Percentiles rank a stretch among this genome's conserved stretches.
phyloP scores from a whole-genome alignment of 2,888 invertebrate species.

The Anthophora plumipes region DNA sequence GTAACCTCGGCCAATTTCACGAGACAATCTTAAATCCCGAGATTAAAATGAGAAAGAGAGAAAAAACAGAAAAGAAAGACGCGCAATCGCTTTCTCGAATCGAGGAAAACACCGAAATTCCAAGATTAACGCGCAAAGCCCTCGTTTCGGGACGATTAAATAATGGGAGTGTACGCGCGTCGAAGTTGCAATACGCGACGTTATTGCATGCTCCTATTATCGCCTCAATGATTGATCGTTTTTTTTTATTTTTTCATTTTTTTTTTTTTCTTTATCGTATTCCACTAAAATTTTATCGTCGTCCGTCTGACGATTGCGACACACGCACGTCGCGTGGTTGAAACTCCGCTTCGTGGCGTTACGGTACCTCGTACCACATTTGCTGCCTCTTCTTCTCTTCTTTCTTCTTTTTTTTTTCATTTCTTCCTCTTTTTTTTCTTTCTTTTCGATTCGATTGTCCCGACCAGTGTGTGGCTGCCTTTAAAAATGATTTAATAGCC shows the following conservation, averaged over 20 bases:
- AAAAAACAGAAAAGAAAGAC: too few species aligned
- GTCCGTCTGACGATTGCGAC: conserved; percentile 4
- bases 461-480: conserved; percentile 20
- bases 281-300: conserved; percentile 23
- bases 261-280: background rate
- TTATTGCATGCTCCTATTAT: background rate
- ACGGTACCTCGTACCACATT: conserved; percentile 73
- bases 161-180: conserved; percentile 15
- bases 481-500: conserved; percentile 64
- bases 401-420: background rate
- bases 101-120: too few species aligned
- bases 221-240: conserved; percentile 19
- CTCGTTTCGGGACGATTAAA: background rate
- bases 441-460: conserved; percentile 46
- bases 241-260: background rate
- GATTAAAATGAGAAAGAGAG: too few species aligned
- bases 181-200: conserved; percentile 11
- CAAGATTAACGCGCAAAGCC: background rate
- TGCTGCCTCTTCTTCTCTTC: conserved; percentile 30
- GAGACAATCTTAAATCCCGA: too few species aligned
- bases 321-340: conserved; percentile 29
- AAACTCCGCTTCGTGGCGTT: conserved; percentile 53
- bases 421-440: conserved; percentile 21
- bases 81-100: background rate
- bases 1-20: too few species aligned